Evolutionary conservation across 1,140 invertebrate genomes (phyloP), one percentile per base, ranked within the genome.

Genomic region (Papilio aristodemus): DNA sequence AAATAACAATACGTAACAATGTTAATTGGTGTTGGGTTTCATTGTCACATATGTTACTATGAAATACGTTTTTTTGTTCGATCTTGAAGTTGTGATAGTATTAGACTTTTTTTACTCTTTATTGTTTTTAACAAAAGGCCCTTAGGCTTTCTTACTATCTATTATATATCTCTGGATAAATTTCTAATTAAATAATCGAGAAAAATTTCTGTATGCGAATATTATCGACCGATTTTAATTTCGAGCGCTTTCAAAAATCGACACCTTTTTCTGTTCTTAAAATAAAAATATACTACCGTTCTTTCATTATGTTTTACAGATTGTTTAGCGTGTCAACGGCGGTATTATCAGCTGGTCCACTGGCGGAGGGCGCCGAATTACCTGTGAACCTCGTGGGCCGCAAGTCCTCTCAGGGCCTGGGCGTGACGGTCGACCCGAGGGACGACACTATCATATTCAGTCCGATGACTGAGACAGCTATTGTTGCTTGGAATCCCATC

Each of bases 361-460:
- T 93, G 3, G 92, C 93, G 0, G 93, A 94, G 70, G 94, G 93
- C n/a, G 92, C 95, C 69, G 93, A 94, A 70, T 81, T 97, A 46
- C 95, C 95, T 0, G 95, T 96, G 0, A 93, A 93, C 39, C 86
- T 96, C 37, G 95, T 96, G 1, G 96, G 96, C 0, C 94, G 94
- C 71, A 97, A 97, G 84, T 96, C 95, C 0, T 97, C 96, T 3
- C 96, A 96, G 84, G 96, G 96, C 14, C 92, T 96, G 1, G 95
- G 94, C 0, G 73, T 97, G 10, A 92, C 94, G 0, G 92, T 96
- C 0, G 94, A 96, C 72, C 93, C 94, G 1, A 87, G 87, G 0
- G 95, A 95, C 69, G 94, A 95, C 50, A 94, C 94, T 8, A 92
- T 97, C 19, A 92, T 95, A 46, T 97, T 96, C 79, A 94, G 95